These are phyloP conservation scores for Loris lydekkerianus DNA, from an alignment of 2,797 vertebrate species.

Conservation along the genomic window DNA sequence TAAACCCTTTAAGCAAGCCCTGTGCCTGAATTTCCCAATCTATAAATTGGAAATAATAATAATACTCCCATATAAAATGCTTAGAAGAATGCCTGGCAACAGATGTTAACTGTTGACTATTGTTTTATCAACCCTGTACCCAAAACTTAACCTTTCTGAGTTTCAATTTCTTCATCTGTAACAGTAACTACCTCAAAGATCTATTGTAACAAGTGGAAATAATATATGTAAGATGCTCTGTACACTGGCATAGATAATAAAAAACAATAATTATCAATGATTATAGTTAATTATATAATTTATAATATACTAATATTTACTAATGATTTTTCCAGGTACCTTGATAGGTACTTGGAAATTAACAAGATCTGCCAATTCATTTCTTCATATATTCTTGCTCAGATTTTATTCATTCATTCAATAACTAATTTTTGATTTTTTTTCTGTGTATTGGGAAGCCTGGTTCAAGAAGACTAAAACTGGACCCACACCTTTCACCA, in stretches of 20 bases:
- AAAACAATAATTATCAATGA: background rate
- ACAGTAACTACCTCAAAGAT: background rate
- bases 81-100: background rate
- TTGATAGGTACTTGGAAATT: background rate
- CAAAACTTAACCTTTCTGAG: background rate
- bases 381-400: background rate
- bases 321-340: background rate
- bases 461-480: background rate
- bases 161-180: background rate
- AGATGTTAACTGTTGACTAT: background rate
- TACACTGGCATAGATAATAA: background rate
- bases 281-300: background rate
- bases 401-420: background rate
- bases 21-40: background rate
- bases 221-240: background rate
- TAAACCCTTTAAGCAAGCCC: background rate
- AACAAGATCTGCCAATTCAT: background rate
- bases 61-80: background rate
- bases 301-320: background rate
- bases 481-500: no score
- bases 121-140: background rate
- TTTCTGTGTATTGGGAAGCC: background rate
- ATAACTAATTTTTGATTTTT: conserved; percentile 6
- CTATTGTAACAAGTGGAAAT: background rate
- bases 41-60: background rate